Conservation (phyloP, 2,888 invertebrate genomes). For the Crioceris asparagi region DNA sequence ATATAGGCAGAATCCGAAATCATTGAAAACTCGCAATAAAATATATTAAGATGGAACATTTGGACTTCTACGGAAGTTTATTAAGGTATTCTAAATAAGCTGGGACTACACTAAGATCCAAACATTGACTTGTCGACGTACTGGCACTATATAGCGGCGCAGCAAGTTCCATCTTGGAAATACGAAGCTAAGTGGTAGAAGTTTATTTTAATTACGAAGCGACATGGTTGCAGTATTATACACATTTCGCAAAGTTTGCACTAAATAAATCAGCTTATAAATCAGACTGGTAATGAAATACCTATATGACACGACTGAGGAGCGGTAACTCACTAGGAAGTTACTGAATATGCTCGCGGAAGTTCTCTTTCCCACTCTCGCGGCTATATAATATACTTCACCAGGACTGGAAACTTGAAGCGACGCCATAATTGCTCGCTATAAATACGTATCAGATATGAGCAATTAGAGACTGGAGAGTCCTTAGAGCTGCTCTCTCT, state of each 20-base stretch:
- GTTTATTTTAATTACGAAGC: constrained; percentile 27
- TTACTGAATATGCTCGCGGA: constrained; percentile 28
- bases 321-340: constrained; percentile 30
- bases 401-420: constrained; percentile 35
- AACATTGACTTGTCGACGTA: too few species aligned
- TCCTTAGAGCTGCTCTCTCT: too few species aligned
- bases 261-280: constrained; percentile 34
- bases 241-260: constrained; percentile 28
- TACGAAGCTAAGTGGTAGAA: too few species aligned
- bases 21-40: too few species aligned
- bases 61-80: too few species aligned
- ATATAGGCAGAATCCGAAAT: too few species aligned
- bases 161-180: too few species aligned
- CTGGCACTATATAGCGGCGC: too few species aligned
- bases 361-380: constrained; percentile 24
- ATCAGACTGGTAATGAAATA: constrained; percentile 39
- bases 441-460: constrained; percentile 39
- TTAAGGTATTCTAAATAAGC: too few species aligned
- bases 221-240: constrained; percentile 20
- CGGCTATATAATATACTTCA: too few species aligned
- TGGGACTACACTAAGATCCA: too few species aligned
- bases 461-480: constrained; percentile 34
- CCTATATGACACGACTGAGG: constrained; percentile 35
- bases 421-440: constrained; percentile 35
- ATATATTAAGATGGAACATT: too few species aligned